Base-by-base conservation (phyloP, 1,140 invertebrate genomes). In the Aradophagus sp. region DNA sequence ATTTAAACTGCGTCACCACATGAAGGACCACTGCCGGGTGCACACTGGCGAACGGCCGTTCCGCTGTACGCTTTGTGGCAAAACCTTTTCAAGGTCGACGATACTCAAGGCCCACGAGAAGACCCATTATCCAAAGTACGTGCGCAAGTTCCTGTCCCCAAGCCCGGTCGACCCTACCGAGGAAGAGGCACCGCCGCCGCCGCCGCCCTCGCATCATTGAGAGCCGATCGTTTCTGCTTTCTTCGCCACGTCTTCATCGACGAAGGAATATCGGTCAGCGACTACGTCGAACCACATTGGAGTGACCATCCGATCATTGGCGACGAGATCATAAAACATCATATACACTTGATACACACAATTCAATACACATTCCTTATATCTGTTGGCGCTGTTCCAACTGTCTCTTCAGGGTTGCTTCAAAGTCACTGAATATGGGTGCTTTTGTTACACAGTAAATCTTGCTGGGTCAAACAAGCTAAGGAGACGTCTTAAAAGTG, bases 11-110 rank as follows among this genome's bases (percentile, higher is more conserved):
- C 88, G 94, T 35, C 93, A 95, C 82, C 94, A 95, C 86, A 95
- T 96, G 94, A 95, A 95, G 86, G 94, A 96, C 85, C 94, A 96
- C 84, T 95, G 93, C 86, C 90, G 93, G 76, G 94, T 95, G 44
- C 94, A 96, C 82, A 95, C 94, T 73, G 95, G 94, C 42, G 95
- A 96, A 82, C 88, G 94, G 56, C 95, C 94, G 2, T 97, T 96
- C 87, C 89, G 93, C 69, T 97, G 95, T 84, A 89, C 90, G 38
- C 86, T 95, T 53, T 96, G 95, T 83, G 93, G 93, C 39, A 96
- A 96, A 82, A 95, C 93, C 29, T 97, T 96, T 84, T 95, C 93
- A 38, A 88, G 93, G 62, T 94, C 93, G 44, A 95, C 94, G 41
- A 95, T 95, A 83, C 87, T 95, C 59, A 95, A 95, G 82, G 93